phyloP scores from a whole-genome alignment of 2,888 invertebrate genomes.

The Odontothrips loti region DNA sequence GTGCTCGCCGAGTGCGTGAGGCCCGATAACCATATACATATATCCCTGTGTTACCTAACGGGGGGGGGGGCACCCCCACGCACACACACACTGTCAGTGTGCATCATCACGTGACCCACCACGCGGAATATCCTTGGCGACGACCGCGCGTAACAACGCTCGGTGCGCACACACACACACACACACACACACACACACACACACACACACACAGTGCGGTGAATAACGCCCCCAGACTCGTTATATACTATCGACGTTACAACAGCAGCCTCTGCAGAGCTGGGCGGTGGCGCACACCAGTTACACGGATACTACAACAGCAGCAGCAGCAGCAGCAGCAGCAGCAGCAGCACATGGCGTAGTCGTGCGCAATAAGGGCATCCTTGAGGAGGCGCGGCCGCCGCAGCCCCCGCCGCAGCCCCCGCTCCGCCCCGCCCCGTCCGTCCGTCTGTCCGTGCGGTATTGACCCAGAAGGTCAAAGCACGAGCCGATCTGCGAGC shows the following conservation, averaged over 20 bases:
- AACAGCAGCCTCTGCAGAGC: background rate
- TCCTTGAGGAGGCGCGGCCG: background rate
- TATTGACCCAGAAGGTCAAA: too few species aligned
- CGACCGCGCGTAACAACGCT: background rate
- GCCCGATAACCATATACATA: too few species aligned
- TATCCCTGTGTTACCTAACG: too few species aligned
- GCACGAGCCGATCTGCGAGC: background rate
- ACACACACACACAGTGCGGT: too few species aligned
- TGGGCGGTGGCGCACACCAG: background rate
- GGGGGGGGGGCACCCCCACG: background rate
- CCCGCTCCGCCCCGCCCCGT: background rate
- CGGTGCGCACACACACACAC: too few species aligned
- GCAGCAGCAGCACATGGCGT: background rate
- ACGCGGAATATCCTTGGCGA: background rate
- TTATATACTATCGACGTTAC: too few species aligned
- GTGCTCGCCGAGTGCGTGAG: too few species aligned
- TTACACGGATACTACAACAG: too few species aligned
- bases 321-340: too few species aligned
- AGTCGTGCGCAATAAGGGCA: background rate
- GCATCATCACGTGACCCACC: background rate
- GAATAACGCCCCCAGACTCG: background rate
- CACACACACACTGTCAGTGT: background rate
- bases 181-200: too few species aligned
- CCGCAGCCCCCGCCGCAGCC: background rate
- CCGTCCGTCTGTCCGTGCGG: too few species aligned